Conservation (phyloP, 2,113 vertebrate species). For the Chamaea fasciata region DNA sequence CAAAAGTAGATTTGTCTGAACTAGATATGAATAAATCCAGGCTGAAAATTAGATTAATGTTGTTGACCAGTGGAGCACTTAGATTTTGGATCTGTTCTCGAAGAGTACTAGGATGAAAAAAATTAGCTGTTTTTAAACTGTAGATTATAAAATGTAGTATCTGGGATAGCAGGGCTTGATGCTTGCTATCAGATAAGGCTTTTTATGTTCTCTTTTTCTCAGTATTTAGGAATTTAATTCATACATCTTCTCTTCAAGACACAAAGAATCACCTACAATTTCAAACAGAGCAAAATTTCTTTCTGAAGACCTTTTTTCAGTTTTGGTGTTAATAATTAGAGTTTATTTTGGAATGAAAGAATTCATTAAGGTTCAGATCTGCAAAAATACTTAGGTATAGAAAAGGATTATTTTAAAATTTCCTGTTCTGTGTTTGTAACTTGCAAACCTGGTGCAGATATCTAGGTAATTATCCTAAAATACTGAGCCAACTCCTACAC, state of each 20-base stretch:
- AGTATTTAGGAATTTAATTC: neutral
- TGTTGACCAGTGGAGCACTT: neutral
- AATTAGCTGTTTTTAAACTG: neutral
- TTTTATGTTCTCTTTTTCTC: neutral
- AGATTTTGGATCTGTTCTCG: neutral
- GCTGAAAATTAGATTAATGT: conserved; percentile 7
- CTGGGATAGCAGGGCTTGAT: neutral
- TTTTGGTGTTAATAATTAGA: neutral
- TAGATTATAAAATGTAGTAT: neutral
- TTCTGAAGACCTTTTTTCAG: neutral
- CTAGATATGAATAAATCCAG: neutral
- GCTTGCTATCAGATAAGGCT: neutral
- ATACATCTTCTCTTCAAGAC: neutral
- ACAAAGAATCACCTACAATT: neutral
- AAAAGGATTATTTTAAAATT: neutral
- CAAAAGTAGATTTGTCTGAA: neutral
- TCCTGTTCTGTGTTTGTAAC: neutral
- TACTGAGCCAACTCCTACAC: neutral
- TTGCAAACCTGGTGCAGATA: neutral
- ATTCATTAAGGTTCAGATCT: neutral
- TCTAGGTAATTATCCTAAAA: neutral
- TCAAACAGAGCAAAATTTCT: neutral
- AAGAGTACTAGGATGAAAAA: neutral
- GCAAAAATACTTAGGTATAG: neutral
- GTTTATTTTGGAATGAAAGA: neutral